Evolutionary conservation across 2,797 vertebrate species (phyloP).

Genomic region (Hydrophis major): DNA sequence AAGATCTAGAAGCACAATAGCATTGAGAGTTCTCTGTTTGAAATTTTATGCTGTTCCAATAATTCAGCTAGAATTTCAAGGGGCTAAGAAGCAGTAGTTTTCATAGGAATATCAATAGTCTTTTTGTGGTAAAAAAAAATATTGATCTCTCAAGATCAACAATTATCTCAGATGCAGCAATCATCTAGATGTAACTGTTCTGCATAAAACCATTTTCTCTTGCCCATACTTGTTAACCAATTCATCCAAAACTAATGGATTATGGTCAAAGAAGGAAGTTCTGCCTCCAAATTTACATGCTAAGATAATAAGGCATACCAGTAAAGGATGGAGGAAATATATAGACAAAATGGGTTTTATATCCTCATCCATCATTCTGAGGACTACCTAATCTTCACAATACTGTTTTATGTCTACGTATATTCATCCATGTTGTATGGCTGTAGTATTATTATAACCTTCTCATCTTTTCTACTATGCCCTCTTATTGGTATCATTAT

Average conservation of each 20-base stretch:
- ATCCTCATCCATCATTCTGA: background rate
- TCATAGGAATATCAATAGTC: background rate
- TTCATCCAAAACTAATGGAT: background rate
- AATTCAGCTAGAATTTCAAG: background rate
- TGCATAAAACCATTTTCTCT: background rate
- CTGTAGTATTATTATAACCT: background rate
- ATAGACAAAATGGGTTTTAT: background rate
- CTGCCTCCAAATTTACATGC: background rate
- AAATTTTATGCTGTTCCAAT: background rate
- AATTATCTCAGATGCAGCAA: background rate
- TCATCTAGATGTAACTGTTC: background rate
- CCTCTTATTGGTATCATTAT: background rate
- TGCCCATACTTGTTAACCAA: background rate
- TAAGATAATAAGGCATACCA: background rate
- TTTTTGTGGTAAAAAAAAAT: background rate
- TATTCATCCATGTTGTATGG: background rate
- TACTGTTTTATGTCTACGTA: background rate
- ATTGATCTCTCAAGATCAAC: background rate
- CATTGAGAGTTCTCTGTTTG: background rate
- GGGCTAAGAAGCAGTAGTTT: background rate
- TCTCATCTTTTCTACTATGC: background rate
- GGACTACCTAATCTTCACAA: background rate
- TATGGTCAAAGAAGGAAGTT: background rate
- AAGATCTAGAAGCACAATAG: background rate
- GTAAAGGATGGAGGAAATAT: background rate